Evolutionary conservation across 2,888 invertebrate genomes (phyloP), one percentile per base, ranked within the genome.

Genomic region (Eupithecia vulgata): DNA sequence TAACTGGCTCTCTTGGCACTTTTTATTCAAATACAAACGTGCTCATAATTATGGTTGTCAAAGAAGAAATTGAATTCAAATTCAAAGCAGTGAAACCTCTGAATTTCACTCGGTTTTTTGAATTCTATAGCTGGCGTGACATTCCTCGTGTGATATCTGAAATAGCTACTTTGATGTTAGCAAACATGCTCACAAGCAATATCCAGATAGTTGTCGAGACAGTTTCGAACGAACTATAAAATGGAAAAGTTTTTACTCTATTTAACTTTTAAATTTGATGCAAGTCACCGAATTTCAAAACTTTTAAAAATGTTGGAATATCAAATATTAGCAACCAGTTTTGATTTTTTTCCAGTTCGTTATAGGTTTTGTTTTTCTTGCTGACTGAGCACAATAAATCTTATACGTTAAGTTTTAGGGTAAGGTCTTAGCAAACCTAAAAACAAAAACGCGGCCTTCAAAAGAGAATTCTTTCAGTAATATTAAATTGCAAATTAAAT

Each of bases 141-240:
- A 72, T 72, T 37, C 40, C 75, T 75, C 72, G 52, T 0, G 35
- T 57, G 1, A n/a, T 61, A 42, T 67, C 67, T 72, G 70, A 72
- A 72, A 72, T 68, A 72, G 72, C 75, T 75, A 70, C 70, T 73
- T 68, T 71, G 70, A 75, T 70, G 70, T 75, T 73, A 42, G 72
- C 70, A 75, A 75, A 75, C 75, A 75, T 70, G 40, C 67, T 74
- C 57, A 42, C 64, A 45, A 69, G 75, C 57, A 61, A 72, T 75
- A 75, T 70, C 52, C 52, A 68, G 70, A 75, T 72, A 73, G 70
- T 72, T 67, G 67, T 67, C 69, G 57, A 57, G 57, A 57, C 25
- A 37, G 57, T 70, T 64, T 21, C 45, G 59, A 67, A 72, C 67
- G 72, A 72, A 70, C 67, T 75, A 67, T 70, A 67, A 72, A 75